These are phyloP conservation scores for Lumbricus terrestris DNA, from an alignment of 2,888 invertebrate species.

Conservation along the genomic window DNA sequence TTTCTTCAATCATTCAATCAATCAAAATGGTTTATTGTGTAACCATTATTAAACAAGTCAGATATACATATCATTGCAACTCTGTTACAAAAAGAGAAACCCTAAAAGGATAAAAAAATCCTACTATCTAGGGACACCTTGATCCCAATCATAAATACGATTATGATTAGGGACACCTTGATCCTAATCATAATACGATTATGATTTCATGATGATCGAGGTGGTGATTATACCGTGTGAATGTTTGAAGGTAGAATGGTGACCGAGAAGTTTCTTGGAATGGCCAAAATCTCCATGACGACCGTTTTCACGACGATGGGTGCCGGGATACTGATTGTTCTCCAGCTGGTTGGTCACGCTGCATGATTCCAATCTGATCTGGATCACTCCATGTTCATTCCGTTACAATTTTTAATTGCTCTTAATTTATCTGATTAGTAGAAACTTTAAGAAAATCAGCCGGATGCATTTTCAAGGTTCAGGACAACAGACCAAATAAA, in stretches of 20 bases:
- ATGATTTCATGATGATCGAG: not conserved
- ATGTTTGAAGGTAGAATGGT: constrained; percentile 27
- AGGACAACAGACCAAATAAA: not conserved
- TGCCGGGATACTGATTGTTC: constrained; percentile 29
- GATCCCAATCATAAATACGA: too few species aligned
- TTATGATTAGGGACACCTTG: too few species aligned
- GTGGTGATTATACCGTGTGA: not conserved
- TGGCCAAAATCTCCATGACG: constrained; percentile 26
- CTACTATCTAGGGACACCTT: too few species aligned
- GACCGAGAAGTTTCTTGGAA: constrained; percentile 30
- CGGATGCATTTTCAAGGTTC: not conserved
- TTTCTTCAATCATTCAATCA: too few species aligned
- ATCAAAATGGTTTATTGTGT: too few species aligned
- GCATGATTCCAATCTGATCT: not conserved
- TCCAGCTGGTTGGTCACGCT: constrained; percentile 34
- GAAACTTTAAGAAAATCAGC: not conserved
- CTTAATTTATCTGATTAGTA: not conserved
- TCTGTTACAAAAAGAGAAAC: too few species aligned
- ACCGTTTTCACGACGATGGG: constrained; percentile 32
- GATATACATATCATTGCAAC: too few species aligned
- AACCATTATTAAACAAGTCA: too few species aligned
- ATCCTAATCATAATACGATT: not conserved
- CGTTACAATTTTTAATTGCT: not conserved
- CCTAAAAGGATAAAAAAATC: too few species aligned
- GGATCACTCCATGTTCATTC: not conserved